Conservation (phyloP, 2,888 invertebrate species). For the Kuschelorhynchus macadamiae region DNA sequence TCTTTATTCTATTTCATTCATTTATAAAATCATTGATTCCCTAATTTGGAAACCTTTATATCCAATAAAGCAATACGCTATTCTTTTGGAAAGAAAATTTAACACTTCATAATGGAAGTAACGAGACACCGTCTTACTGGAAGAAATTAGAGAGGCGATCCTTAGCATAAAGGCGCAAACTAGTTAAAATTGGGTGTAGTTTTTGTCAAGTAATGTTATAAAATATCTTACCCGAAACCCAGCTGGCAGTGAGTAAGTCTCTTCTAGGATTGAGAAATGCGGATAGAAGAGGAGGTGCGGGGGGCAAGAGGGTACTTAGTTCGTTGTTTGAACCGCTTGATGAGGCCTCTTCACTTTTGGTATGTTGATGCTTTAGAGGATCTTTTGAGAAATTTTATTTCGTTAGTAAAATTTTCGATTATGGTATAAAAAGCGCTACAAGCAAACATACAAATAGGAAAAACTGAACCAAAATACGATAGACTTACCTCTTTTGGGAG, state of each 20-base stretch:
- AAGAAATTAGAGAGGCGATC: no score
- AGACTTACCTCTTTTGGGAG: slow-evolving; percentile 31
- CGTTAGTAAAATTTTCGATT: slow-evolving; percentile 3
- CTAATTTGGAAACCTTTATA: no score
- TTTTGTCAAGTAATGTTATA: no score
- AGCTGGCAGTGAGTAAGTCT: slow-evolving; percentile 64
- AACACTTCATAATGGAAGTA: no score
- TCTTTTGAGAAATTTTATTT: slow-evolving; percentile 18
- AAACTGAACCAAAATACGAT: neutral
- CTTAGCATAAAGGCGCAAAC: no score
- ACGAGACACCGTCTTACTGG: no score
- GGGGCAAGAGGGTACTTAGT: slow-evolving; percentile 76
- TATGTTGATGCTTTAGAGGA: slow-evolving; percentile 32
- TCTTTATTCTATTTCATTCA: no score
- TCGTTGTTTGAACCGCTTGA: slow-evolving; percentile 76
- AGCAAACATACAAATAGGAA: neutral
- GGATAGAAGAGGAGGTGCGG: slow-evolving; percentile 70
- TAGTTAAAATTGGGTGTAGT: no score
- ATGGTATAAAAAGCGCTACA: no score
- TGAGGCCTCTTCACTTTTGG: slow-evolving; percentile 64
- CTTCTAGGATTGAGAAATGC: slow-evolving; percentile 76
- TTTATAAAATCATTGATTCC: no score
- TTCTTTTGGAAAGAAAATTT: no score
- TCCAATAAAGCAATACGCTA: no score
- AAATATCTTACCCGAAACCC: slow-evolving; percentile 50